Percentiles rank a stretch among this genome's conserved stretches.
phyloP scores from a whole-genome alignment of 2,113 vertebrate genomes.

The Bos taurus region DNA sequence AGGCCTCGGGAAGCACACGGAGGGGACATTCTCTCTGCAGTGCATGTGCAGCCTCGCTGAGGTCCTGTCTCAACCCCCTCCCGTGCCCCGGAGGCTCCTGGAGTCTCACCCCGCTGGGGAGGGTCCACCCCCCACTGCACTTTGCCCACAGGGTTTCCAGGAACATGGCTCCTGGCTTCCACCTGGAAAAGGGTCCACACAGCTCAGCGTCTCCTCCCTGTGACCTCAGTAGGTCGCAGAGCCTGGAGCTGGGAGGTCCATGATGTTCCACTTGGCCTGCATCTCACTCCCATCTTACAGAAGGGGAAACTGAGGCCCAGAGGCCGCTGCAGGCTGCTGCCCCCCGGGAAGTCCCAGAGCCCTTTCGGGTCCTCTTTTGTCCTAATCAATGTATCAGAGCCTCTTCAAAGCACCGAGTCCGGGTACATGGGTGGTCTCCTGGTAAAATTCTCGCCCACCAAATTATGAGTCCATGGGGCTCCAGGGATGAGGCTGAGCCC shows the following conservation, averaged over 20 bases:
- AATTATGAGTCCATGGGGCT: fast-evolving
- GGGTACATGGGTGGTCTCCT: not conserved
- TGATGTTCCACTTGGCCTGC: not conserved
- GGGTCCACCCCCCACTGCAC: fast-evolving
- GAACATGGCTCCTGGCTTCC: not conserved
- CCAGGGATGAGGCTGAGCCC: not conserved
- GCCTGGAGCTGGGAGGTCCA: not conserved
- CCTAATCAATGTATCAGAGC: fast-evolving
- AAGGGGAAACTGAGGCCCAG: not conserved
- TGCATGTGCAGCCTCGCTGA: fast-evolving
- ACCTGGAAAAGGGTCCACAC: not conserved
- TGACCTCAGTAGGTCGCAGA: not conserved
- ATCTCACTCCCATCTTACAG: not conserved
- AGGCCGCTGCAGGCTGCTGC: fast-evolving
- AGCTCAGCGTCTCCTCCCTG: not conserved
- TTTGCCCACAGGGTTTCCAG: fast-evolving
- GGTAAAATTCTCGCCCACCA: fast-evolving
- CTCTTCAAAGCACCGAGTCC: not conserved
- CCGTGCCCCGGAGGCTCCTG: fast-evolving
- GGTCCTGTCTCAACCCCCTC: fast-evolving
- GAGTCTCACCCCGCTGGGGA: fast-evolving
- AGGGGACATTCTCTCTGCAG: fast-evolving
- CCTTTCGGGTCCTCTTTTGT: fast-evolving
- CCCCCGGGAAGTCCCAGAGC: fast-evolving
- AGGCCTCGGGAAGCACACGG: not conserved